phyloP scores from a whole-genome alignment of 2,888 invertebrate species.

The Drosophila yooni region DNA sequence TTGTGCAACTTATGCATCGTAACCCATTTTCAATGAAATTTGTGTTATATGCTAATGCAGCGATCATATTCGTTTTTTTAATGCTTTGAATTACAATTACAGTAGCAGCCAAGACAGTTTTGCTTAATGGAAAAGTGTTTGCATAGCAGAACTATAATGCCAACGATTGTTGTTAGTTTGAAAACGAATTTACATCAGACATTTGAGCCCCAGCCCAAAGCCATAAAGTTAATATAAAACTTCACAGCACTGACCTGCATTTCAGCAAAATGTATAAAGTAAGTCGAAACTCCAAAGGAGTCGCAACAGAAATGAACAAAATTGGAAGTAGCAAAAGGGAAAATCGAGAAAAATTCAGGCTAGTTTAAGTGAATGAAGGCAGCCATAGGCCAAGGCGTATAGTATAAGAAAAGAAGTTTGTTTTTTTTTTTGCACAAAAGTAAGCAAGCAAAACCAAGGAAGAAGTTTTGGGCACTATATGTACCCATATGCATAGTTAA shows the following conservation, averaged over 20 bases:
- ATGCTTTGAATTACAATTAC: slow-evolving; percentile 2
- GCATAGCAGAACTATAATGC: slow-evolving; percentile 38
- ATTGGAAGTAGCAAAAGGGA: slow-evolving; percentile 38
- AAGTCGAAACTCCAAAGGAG: slow-evolving; percentile 45
- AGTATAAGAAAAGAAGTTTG: slow-evolving; percentile 11
- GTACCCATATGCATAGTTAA: slow-evolving; percentile 52
- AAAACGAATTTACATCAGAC: slow-evolving; percentile 31
- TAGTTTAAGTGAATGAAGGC: slow-evolving; percentile 49
- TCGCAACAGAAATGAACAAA: slow-evolving; percentile 68
- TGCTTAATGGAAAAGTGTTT: slow-evolving; percentile 32
- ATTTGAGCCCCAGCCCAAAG: slow-evolving; percentile 35
- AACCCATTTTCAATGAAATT: no score
- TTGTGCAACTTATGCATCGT: no score
- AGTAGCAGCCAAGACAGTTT: slow-evolving; percentile 29
- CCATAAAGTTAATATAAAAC: slow-evolving; percentile 59
- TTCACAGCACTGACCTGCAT: slow-evolving; percentile 73
- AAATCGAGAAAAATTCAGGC: background rate
- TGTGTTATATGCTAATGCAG: no score
- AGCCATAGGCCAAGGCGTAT: slow-evolving; percentile 50
- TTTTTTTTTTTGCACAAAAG: slow-evolving; percentile 43
- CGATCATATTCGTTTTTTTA: background rate
- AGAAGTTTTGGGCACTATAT: slow-evolving; percentile 63
- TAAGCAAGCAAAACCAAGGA: slow-evolving; percentile 52
- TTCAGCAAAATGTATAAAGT: slow-evolving; percentile 42
- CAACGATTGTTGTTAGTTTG: slow-evolving; percentile 37